Evolutionary conservation across 2,113 vertebrate species (phyloP), one percentile per base, ranked within the genome.

Genomic region (Bujurquina vittata): DNA sequence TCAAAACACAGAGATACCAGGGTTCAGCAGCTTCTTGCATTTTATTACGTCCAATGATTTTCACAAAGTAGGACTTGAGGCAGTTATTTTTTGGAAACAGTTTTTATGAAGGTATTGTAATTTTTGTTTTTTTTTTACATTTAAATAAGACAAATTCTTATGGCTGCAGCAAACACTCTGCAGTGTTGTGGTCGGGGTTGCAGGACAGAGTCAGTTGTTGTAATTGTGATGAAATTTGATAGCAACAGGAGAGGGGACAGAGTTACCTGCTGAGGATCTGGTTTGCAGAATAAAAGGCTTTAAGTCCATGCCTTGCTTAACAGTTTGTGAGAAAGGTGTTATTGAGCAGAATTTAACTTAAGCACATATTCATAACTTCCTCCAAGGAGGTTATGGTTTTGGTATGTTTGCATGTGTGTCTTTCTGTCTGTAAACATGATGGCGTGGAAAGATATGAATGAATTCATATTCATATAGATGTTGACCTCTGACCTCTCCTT

Each of bases 191-290:
- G 54, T 10, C 54, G 46, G 56, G 12, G 37, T 77, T 52, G 35
- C 56, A 72, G 86, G 79, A 77, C 75, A 87, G 62, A 87, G 87
- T 77, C 80, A 59, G 52, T 52, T 52, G 67, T 79, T 75, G 69
- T 88, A 84, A 85, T 87, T 86, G 77, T 86, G 88, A 81, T 88
- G 79, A 91, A 73, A 76, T 85, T 72, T 73, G 87, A 88, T 87
- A 79, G 56, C 40, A 26, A 33, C 67, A 83, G 56, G 59, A 85
- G 49, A 37, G 14, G 31, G 23, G 31, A 69, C 72, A 84, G 84
- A 63, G 84, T 80, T n/a, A 54, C 58, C 60, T 37, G 55, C 67
- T 65, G 59, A 72, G 52, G 57, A 26, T 22, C 73, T 59, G 33
- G 33, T 60, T 76, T 76, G 35, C 46, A 20, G 23, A 59, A 29